A percentile compares a stretch with the other conserved stretches of the same genome.
phyloP scores from a whole-genome alignment of 1,140 invertebrate species.

The Drosophila kohkoa region DNA sequence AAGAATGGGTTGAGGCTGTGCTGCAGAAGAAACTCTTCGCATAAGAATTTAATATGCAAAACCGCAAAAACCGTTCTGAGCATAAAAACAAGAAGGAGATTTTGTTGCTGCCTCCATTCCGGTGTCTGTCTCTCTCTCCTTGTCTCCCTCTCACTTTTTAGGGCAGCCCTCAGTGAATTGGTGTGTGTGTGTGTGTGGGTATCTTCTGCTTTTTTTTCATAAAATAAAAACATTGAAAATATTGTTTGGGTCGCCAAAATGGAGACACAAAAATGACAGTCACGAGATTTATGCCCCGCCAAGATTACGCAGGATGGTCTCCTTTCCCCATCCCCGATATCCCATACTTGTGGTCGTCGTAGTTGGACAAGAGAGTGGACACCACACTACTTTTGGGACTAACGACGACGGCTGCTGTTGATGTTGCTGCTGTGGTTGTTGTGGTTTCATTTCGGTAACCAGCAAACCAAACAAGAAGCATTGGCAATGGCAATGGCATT shows the following conservation, averaged over 20 bases:
- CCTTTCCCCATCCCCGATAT: too few species aligned
- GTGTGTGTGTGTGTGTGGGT: slow-evolving; percentile 44
- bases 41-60: slow-evolving; percentile 84
- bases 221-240: slow-evolving; percentile 79
- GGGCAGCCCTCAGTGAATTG: background rate
- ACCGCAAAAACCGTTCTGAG: slow-evolving; percentile 79
- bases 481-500: slow-evolving; percentile 69
- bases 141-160: slow-evolving; percentile 17
- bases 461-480: slow-evolving; percentile 32
- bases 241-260: slow-evolving; percentile 84
- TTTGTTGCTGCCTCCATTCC: slow-evolving; percentile 15
- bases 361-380: background rate
- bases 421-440: slow-evolving; percentile 12
- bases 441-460: slow-evolving; percentile 39
- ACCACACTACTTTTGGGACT: slow-evolving; percentile 7
- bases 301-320: slow-evolving; percentile 71
- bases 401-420: slow-evolving; percentile 20
- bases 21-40: slow-evolving; percentile 42
- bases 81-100: slow-evolving; percentile 41
- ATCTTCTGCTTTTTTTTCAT: slow-evolving; percentile 60
- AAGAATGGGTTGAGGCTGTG: slow-evolving; percentile 7
- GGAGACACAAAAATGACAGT: slow-evolving; percentile 84
- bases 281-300: slow-evolving; percentile 80
- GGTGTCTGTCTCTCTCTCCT: background rate
- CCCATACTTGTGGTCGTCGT: background rate